Evolutionary conservation across 2,888 invertebrate species (phyloP).

Genomic region (Helleia helle): DNA sequence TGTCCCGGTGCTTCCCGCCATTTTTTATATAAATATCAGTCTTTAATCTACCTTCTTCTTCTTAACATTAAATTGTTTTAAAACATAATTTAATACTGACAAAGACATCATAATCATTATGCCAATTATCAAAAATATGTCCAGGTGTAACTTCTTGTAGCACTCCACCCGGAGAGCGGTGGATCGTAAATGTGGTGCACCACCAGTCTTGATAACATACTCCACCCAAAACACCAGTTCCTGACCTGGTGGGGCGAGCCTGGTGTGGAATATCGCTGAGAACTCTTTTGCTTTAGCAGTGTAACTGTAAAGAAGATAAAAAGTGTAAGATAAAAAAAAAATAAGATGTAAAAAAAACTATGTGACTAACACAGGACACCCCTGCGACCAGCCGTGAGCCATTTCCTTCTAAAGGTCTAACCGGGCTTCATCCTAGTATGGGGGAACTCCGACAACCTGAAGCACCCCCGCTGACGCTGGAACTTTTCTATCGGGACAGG

Average conservation of each 20-base stretch:
- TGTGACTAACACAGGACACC: too few relatives aligned
- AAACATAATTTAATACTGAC: background rate
- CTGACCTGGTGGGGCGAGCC: conserved; percentile 18
- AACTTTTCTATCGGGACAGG: too few relatives aligned
- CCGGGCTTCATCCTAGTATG: too few relatives aligned
- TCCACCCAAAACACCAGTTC: conserved; percentile 25
- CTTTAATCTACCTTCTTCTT: background rate
- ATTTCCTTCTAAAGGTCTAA: too few relatives aligned
- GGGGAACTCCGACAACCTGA: too few relatives aligned
- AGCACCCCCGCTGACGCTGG: too few relatives aligned
- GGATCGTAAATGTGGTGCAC: conserved; percentile 20
- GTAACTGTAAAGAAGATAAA: conserved; percentile 15
- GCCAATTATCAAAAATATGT: background rate
- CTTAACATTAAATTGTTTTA: background rate
- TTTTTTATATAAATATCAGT: too few relatives aligned
- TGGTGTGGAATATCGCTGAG: conserved; percentile 23
- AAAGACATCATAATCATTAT: background rate
- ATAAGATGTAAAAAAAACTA: too few relatives aligned
- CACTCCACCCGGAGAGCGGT: background rate
- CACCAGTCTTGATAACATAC: conserved; percentile 22
- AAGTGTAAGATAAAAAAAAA: too few relatives aligned
- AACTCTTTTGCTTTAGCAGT: conserved; percentile 8
- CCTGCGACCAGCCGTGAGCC: too few relatives aligned
- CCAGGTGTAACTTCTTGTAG: conserved; percentile 3
- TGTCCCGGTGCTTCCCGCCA: too few relatives aligned